These are phyloP conservation scores for Furcifer pardalis DNA, from an alignment of 2,797 vertebrate species.

Conservation along the genomic window DNA sequence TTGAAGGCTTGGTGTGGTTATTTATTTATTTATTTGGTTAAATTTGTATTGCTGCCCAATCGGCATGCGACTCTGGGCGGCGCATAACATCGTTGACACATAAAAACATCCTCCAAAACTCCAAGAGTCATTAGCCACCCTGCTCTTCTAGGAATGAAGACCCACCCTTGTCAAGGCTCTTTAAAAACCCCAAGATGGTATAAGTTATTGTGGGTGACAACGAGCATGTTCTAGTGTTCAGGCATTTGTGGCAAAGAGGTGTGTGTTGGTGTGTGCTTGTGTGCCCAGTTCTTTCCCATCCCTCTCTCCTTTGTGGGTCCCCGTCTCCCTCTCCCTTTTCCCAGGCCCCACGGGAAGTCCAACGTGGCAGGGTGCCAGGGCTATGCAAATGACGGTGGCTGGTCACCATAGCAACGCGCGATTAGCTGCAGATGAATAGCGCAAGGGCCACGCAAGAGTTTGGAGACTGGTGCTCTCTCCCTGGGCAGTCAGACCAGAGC, in stretches of 20 bases:
- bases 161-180: background rate
- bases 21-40: too few relatives aligned
- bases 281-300: background rate
- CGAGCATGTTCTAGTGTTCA: background rate
- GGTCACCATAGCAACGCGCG: constrained; percentile 21
- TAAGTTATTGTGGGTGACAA: background rate
- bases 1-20: background rate
- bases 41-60: too few relatives aligned
- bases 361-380: constrained; percentile 20
- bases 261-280: background rate
- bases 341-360: constrained; percentile 18
- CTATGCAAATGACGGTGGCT: constrained; percentile 24
- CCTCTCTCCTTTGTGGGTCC: background rate
- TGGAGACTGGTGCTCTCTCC: background rate
- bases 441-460: background rate
- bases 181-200: background rate
- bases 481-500: too few relatives aligned
- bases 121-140: too few relatives aligned
- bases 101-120: too few relatives aligned
- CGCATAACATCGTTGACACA: too few relatives aligned
- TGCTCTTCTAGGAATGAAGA: too few relatives aligned
- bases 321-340: background rate
- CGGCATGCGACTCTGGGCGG: too few relatives aligned
- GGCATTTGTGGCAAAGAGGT: too few relatives aligned
- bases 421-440: constrained; percentile 28